Evolutionary conservation across 2,888 invertebrate species (phyloP).

Genomic region (Idaea dimidiata): DNA sequence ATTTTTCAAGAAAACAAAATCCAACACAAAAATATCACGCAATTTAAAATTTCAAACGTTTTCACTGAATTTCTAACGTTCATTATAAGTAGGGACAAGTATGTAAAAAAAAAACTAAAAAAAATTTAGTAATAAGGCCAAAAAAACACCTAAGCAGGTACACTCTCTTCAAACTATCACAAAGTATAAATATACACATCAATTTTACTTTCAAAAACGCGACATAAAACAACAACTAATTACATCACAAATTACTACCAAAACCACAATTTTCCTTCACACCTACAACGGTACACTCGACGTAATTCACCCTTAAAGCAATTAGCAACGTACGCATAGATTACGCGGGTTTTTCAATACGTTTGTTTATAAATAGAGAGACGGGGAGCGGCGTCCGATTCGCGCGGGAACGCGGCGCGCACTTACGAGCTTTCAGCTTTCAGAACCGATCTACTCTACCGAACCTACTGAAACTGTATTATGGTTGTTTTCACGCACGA

Average conservation of each 20-base stretch:
- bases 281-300: too few relatives aligned
- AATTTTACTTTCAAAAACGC: too few relatives aligned
- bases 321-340: not conserved
- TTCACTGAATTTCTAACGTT: too few relatives aligned
- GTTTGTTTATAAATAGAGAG: slow-evolving; percentile 6
- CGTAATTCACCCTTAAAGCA: not conserved
- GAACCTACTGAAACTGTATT: slow-evolving; percentile 9
- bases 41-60: not conserved
- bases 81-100: too few relatives aligned
- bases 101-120: too few relatives aligned
- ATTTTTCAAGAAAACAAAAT: not conserved
- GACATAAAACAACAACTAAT: too few relatives aligned
- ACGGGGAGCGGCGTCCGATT: slow-evolving; percentile 39
- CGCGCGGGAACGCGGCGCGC: slow-evolving; percentile 34
- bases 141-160: too few relatives aligned
- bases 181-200: too few relatives aligned
- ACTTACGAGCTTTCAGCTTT: slow-evolving; percentile 46
- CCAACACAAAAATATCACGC: not conserved
- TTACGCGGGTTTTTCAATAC: not conserved
- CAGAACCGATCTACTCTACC: slow-evolving; percentile 24
- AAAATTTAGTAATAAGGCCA: too few relatives aligned
- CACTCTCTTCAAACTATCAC: too few relatives aligned
- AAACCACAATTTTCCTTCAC: too few relatives aligned
- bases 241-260: too few relatives aligned
- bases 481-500: not conserved